Conservation (phyloP, 2,797 vertebrate genomes). For the Macropus fuliginosus region DNA sequence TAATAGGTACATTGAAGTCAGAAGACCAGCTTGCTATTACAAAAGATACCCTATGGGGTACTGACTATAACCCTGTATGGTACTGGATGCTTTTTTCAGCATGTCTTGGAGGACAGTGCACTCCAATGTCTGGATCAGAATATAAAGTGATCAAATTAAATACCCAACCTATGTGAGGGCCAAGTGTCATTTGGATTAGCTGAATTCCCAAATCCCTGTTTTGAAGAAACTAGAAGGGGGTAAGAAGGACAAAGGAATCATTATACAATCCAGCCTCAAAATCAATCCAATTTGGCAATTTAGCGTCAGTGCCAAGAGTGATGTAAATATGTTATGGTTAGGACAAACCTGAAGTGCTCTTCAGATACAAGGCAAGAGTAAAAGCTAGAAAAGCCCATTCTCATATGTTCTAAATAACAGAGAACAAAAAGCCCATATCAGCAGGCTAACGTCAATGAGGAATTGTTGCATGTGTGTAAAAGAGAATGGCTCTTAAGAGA, state of each 20-base stretch:
- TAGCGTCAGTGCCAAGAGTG: slow-evolving; percentile 18
- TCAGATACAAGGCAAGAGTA: neutral
- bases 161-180: neutral
- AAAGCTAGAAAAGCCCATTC: neutral
- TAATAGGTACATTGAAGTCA: neutral
- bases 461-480: neutral
- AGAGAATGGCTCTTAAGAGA: slow-evolving; percentile 19
- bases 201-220: slow-evolving; percentile 17
- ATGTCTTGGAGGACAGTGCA: neutral
- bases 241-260: neutral
- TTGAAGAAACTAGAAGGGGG: neutral
- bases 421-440: neutral
- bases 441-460: slow-evolving; percentile 15
- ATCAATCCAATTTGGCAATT: slow-evolving; percentile 23
- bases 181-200: slow-evolving; percentile 41
- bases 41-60: neutral
- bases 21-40: neutral
- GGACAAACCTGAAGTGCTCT: slow-evolving; percentile 22
- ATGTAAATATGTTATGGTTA: slow-evolving; percentile 15
- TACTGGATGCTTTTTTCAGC: neutral
- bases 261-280: slow-evolving; percentile 19
- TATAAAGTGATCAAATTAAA: slow-evolving; percentile 11
- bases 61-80: neutral
- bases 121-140: neutral
- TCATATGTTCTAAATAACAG: neutral